phyloP scores from a whole-genome alignment of 1,140 invertebrate species.

The Chymomyza costata region DNA sequence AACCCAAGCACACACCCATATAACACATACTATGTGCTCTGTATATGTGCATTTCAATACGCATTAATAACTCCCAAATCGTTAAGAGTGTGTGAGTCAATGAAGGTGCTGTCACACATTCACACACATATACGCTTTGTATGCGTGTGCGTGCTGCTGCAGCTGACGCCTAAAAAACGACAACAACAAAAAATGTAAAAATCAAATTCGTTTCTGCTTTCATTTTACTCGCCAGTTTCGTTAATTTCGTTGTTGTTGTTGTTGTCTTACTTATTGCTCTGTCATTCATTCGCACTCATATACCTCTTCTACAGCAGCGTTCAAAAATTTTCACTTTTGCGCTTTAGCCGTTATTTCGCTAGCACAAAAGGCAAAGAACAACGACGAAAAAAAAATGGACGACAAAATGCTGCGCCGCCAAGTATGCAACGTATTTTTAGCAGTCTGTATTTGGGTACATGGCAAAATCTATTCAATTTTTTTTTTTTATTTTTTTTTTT shows the following conservation, averaged over 20 bases:
- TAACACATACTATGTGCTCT: constrained; percentile 33
- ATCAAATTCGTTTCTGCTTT: constrained; percentile 50
- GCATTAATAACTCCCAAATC: constrained; percentile 70
- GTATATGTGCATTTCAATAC: constrained; percentile 57
- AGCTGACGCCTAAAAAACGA: constrained; percentile 64
- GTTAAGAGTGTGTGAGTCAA: not conserved
- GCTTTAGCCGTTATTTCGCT: constrained; percentile 14
- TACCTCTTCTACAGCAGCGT: constrained; percentile 9
- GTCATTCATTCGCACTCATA: constrained; percentile 29
- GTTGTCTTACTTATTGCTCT: not conserved
- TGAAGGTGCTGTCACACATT: not conserved
- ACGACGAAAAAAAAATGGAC: constrained; percentile 39
- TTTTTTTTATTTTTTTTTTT: constrained; percentile 33
- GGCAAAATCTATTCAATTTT: constrained; percentile 13
- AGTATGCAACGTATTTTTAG: constrained; percentile 31
- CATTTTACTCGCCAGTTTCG: constrained; percentile 43
- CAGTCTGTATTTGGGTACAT: constrained; percentile 22
- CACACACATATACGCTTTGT: constrained; percentile 13
- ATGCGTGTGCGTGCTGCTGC: constrained; percentile 31
- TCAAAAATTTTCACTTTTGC: constrained; percentile 1
- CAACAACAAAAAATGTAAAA: constrained; percentile 66
- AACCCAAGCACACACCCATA: constrained; percentile 31
- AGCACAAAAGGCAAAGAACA: too few species aligned
- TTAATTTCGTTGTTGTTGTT: constrained; percentile 53
- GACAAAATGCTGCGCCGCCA: constrained; percentile 25